These are phyloP conservation scores for Sebastes oblongus DNA, from an alignment of 2,797 vertebrate genomes.

Conservation along the genomic window DNA sequence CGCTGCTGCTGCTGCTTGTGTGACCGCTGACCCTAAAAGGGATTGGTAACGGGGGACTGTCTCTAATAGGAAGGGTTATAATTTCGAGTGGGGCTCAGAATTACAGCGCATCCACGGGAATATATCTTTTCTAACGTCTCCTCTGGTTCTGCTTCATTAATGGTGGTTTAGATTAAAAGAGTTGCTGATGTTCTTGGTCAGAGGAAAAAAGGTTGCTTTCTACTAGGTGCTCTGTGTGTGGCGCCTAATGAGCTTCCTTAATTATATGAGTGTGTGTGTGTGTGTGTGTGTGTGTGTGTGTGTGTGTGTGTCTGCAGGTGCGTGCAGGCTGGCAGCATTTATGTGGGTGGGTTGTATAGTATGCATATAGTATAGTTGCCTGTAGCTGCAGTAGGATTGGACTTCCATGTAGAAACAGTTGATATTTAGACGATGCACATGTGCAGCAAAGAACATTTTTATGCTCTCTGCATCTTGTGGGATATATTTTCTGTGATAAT, in stretches of 20 bases:
- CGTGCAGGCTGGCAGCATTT: neutral
- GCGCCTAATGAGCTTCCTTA: constrained; percentile 71
- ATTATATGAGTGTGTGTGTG: constrained; percentile 21
- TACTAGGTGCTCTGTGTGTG: constrained; percentile 58
- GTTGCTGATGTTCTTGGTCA: constrained; percentile 68
- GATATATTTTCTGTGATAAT: too few relatives aligned
- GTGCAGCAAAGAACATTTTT: constrained; percentile 19
- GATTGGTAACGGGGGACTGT: constrained; percentile 34
- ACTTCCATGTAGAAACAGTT: constrained; percentile 42
- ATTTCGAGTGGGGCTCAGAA: constrained; percentile 45
- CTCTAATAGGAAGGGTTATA: constrained; percentile 50
- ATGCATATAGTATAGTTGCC: constrained; percentile 2
- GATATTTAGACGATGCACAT: constrained; percentile 40
- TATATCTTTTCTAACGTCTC: constrained; percentile 13
- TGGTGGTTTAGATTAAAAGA: constrained; percentile 68
- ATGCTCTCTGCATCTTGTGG: neutral
- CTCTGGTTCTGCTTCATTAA: constrained; percentile 71
- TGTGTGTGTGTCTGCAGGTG: neutral
- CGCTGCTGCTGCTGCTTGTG: constrained; percentile 46
- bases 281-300: neutral
- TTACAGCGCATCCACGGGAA: constrained; percentile 46
- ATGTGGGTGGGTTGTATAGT: constrained; percentile 42
- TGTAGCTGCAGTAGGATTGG: constrained; percentile 32
- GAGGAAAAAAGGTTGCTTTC: constrained; percentile 57
- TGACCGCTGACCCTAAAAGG: constrained; percentile 67